Conservation (phyloP, 1,140 invertebrate species). For the Drosophila prosaltans region DNA sequence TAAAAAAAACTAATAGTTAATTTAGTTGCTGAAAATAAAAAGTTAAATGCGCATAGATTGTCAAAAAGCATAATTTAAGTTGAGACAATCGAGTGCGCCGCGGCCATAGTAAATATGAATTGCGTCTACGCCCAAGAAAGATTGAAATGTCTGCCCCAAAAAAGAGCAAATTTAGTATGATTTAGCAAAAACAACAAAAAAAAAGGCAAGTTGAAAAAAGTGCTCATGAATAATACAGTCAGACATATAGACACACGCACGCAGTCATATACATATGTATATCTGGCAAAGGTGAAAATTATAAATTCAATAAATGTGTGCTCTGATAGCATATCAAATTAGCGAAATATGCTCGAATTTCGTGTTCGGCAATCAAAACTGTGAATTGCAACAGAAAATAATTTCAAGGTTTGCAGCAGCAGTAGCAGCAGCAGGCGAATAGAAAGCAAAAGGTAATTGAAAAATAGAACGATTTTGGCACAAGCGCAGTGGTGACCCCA, state of each 20-base stretch:
- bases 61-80: slow-evolving; percentile 49
- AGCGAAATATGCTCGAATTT: slow-evolving; percentile 73
- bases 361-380: slow-evolving; percentile 65
- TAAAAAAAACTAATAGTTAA: slow-evolving; percentile 69
- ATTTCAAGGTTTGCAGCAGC: slow-evolving; percentile 77
- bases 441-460: slow-evolving; percentile 82
- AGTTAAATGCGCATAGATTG: slow-evolving; percentile 50
- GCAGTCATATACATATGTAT: slow-evolving; percentile 31
- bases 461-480: slow-evolving; percentile 82
- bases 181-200: slow-evolving; percentile 74
- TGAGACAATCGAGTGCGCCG: slow-evolving; percentile 34
- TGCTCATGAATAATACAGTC: slow-evolving; percentile 67
- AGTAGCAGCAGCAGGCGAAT: slow-evolving; percentile 59
- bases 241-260: slow-evolving; percentile 38
- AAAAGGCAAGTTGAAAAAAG: slow-evolving; percentile 46
- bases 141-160: slow-evolving; percentile 65
- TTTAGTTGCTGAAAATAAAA: slow-evolving; percentile 58
- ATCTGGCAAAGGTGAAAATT: slow-evolving; percentile 77
- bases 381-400: slow-evolving; percentile 77
- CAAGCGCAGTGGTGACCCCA: slow-evolving; percentile 64
- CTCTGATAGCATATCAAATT: slow-evolving; percentile 77
- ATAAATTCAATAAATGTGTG: slow-evolving; percentile 75
- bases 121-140: slow-evolving; percentile 11
- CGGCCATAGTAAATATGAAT: slow-evolving; percentile 3
- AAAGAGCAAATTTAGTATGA: slow-evolving; percentile 72